phyloP scores from a whole-genome alignment of 1,140 invertebrate genomes.

The Drusus annulatus region DNA sequence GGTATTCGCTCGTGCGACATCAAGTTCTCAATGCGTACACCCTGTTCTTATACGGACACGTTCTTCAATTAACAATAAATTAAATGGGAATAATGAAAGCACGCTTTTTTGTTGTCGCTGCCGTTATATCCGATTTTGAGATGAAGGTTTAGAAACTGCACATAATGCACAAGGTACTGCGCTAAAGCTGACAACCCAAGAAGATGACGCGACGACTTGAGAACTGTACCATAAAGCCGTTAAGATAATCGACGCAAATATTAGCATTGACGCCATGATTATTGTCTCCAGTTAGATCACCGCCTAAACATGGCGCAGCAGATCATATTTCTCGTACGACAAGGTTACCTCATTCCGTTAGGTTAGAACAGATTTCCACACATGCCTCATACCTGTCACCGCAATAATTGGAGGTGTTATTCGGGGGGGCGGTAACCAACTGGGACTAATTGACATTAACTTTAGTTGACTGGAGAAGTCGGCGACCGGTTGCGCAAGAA shows the following conservation, averaged over 20 bases:
- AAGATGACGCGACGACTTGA: too few relatives aligned
- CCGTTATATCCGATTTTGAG: too few relatives aligned
- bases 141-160: too few relatives aligned
- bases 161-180: too few relatives aligned
- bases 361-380: not conserved
- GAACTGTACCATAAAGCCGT: too few relatives aligned
- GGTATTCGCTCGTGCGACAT: not conserved
- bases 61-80: not conserved
- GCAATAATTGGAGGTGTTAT: constrained; percentile 12
- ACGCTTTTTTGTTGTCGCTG: too few relatives aligned
- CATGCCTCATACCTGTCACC: not conserved
- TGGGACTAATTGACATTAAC: constrained; percentile 10
- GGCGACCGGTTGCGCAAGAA: not conserved
- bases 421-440: not conserved
- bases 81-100: too few relatives aligned
- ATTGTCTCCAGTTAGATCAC: too few relatives aligned
- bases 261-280: too few relatives aligned
- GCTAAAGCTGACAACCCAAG: too few relatives aligned
- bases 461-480: not conserved
- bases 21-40: not conserved
- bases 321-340: not conserved
- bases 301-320: too few relatives aligned
- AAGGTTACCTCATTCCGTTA: constrained; percentile 4
- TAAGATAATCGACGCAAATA: too few relatives aligned
- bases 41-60: not conserved